Evolutionary conservation across 1,140 invertebrate species (phyloP).

Genomic region (Melanaphis sacchari): DNA sequence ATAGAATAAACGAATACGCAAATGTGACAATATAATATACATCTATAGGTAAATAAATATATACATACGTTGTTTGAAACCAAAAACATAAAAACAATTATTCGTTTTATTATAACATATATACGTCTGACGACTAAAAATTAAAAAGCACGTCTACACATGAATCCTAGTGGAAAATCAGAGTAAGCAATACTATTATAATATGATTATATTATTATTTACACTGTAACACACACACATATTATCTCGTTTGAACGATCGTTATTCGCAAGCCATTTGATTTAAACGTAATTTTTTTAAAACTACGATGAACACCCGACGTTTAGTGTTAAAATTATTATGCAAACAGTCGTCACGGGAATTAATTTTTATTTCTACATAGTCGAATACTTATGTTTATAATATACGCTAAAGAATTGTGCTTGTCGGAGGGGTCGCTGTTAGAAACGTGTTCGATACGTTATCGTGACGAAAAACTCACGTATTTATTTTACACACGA

Average conservation of each 20-base stretch:
- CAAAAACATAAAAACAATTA: slow-evolving; percentile 9
- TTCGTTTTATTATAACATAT: neutral
- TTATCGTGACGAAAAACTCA: neutral
- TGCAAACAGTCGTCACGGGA: slow-evolving; percentile 41
- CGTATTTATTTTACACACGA: neutral
- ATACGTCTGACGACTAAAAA: neutral
- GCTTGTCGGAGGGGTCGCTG: neutral
- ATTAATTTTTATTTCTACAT: slow-evolving; percentile 40
- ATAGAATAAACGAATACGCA: neutral
- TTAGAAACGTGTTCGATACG: neutral
- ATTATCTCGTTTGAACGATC: neutral
- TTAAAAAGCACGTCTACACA: neutral
- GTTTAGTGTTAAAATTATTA: slow-evolving; percentile 13
- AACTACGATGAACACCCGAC: neutral
- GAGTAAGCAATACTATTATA: neutral
- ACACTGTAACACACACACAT: neutral
- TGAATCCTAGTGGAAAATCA: neutral
- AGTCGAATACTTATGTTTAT: neutral
- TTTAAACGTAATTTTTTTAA: neutral
- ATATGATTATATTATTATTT: neutral
- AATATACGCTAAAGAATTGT: neutral
- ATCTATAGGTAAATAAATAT: neutral
- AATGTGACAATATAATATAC: neutral
- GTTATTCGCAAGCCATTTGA: slow-evolving; percentile 24
- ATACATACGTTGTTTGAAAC: neutral